Percentiles rank a stretch among this genome's conserved stretches.
Evolutionary conservation across 2,113 vertebrate genomes (phyloP).

Genomic region (Pungitius pungitius): DNA sequence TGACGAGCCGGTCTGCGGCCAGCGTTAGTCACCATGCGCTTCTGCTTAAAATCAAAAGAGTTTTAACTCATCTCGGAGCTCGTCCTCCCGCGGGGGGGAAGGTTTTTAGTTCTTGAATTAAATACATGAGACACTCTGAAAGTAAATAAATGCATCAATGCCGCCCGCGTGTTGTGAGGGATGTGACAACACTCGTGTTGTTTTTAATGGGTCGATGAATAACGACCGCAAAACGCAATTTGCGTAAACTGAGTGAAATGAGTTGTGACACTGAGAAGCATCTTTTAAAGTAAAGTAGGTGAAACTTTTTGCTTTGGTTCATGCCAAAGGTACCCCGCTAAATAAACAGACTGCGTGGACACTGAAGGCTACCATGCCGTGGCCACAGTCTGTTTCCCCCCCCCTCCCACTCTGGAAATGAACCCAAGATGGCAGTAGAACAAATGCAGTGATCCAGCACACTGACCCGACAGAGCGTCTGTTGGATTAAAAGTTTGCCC

Average conservation of each 20-base stretch:
- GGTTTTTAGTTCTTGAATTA: background rate
- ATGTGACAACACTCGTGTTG: background rate
- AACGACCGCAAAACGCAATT: background rate
- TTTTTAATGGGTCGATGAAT: background rate
- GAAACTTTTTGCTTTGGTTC: background rate
- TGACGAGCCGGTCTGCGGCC: constrained; percentile 3
- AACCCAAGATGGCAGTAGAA: constrained; percentile 59
- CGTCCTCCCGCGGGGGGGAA: background rate
- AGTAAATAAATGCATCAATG: background rate
- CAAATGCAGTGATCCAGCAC: constrained; percentile 20
- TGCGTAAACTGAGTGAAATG: background rate
- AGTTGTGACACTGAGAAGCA: background rate
- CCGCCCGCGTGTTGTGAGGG: background rate
- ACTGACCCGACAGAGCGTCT: constrained; percentile 20
- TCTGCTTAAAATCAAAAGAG: constrained; percentile 4
- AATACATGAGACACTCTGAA: background rate
- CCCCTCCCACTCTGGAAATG: background rate
- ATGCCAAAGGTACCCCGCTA: no score
- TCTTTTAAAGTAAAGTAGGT: background rate
- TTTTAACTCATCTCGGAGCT: background rate
- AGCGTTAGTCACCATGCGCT: constrained; percentile 10
- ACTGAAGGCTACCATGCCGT: background rate
- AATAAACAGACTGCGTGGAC: no score
- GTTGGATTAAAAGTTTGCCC: no score
- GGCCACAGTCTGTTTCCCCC: background rate